A percentile compares a stretch with the other conserved stretches of the same genome.
These are phyloP conservation scores for Palythoa grandiflora DNA, from an alignment of 92 coral and sea anemone species.

Conservation along the genomic window DNA sequence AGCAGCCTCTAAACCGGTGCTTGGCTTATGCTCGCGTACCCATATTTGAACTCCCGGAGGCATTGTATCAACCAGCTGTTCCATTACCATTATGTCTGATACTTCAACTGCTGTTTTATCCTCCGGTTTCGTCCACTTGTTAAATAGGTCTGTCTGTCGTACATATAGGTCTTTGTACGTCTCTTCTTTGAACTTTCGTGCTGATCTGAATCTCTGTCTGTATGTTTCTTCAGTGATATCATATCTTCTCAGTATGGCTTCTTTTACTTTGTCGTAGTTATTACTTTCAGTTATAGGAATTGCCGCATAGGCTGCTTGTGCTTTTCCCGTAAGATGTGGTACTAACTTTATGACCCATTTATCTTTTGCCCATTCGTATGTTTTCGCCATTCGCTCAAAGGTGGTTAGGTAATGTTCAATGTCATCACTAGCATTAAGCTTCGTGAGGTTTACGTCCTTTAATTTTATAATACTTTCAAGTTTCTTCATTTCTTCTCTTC, in stretches of 20 bases:
- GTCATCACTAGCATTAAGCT: conserved; percentile 40
- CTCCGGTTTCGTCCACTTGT: conserved; percentile 56
- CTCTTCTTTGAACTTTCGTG: conserved; percentile 47
- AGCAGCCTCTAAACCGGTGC: conserved; percentile 27
- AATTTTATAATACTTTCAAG: conserved; percentile 27
- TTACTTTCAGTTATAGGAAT: conserved; percentile 35
- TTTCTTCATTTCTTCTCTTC: conserved; percentile 29
- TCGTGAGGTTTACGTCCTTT: conserved; percentile 36
- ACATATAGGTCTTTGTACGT: conserved; percentile 59
- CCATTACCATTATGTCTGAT: conserved; percentile 48
- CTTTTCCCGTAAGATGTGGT: conserved; percentile 61
- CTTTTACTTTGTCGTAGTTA: conserved; percentile 52
- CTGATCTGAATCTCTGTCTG: conserved; percentile 48
- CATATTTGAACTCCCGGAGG: conserved; percentile 53
- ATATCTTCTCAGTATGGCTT: conserved; percentile 52
- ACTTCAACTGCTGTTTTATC: conserved; percentile 45
- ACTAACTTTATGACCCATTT: conserved; percentile 55
- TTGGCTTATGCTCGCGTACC: conserved; percentile 48
- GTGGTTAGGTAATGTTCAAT: conserved; percentile 55
- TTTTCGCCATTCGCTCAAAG: too few species aligned
- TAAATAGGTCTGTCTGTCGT: conserved; percentile 18
- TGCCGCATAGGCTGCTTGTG: conserved; percentile 54
- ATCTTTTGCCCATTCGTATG: too few species aligned
- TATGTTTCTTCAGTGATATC: conserved; percentile 63
- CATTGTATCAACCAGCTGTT: conserved; percentile 48